Conservation (phyloP, 2,888 invertebrate species). For the Agrotis exclamationis region DNA sequence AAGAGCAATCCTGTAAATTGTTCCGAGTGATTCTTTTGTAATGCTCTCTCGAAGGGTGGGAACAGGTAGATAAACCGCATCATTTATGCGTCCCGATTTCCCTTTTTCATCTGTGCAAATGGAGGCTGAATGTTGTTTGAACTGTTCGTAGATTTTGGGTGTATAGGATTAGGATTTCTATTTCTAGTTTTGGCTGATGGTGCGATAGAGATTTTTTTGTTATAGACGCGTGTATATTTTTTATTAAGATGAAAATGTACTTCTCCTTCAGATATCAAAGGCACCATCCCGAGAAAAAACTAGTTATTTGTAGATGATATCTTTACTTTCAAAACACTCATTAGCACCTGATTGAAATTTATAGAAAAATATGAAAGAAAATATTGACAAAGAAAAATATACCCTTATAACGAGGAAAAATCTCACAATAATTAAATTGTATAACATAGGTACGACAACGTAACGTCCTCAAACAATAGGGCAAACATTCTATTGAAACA, state of each 20-base stretch:
- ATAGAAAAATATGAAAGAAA: no score
- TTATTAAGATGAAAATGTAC: no score
- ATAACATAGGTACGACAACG: neutral
- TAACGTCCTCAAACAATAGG: conserved; percentile 12
- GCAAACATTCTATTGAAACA: conserved; percentile 11
- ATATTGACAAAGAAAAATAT: neutral
- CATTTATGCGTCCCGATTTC: conserved; percentile 30
- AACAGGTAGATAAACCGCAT: conserved; percentile 19
- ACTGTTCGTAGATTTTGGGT: neutral
- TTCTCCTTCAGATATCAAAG: no score
- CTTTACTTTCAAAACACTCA: no score
- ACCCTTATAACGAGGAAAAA: neutral
- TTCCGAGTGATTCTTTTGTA: conserved; percentile 23
- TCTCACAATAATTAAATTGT: neutral
- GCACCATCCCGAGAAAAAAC: no score
- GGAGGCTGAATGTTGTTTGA: conserved; percentile 11
- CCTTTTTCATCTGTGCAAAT: conserved; percentile 31
- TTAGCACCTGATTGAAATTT: no score
- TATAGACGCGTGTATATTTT: no score
- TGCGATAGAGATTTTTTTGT: neutral
- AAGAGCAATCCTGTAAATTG: conserved; percentile 42
- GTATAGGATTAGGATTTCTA: neutral
- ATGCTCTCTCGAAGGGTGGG: neutral
- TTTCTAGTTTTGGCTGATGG: neutral
- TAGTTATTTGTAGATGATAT: no score